Evolutionary conservation across 2,888 invertebrate genomes (phyloP), one percentile per base, ranked within the genome.

Genomic region (Drosophila neoperkinsi): DNA sequence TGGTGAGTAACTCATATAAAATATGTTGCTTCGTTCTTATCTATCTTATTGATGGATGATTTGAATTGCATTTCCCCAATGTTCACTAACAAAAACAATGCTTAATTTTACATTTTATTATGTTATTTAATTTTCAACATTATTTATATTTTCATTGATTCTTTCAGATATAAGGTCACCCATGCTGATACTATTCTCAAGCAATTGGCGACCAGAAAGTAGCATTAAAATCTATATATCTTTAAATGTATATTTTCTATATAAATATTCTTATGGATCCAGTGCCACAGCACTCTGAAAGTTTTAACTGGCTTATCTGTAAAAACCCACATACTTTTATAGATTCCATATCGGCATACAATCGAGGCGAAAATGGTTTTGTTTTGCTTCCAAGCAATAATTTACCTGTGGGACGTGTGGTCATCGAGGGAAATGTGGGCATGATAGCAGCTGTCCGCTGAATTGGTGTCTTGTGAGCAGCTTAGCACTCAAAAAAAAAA

Each of bases 301-400:
- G 76, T 38, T 28, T 70, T 93, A 85, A 90, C 65, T 92, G 90
- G 16, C 85, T 83, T 0, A 92, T 95, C 41, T 91, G 91, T 95
- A 0, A 91, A 93, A 16, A 94, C 94, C 6, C 95, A 95, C 80
- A 91, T 96, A 2, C 9, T 28, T 25, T 55, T 77, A 3, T 72
- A 94, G 94, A 94, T 76, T 82, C 86, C 50, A 92, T 93, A 0
- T 93, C 93, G 7, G 94, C 94, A 2, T 94, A 94, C 82, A 95
- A 95, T 0, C 93, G 95, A 95, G 96, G 96, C 0, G 76, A 90
- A 0, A 94, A 94, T 82, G 97, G 97, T 0, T 96, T 46, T 43
- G 6, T 11, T 0, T 93, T 97, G 1, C 96, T 97, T 0, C 91
- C 95, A 0, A 91, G 94, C 1, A 94, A 95, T 83, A 96, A 97